phyloP scores from a whole-genome alignment of 2,888 invertebrate species.

The Oasisia sp. region DNA sequence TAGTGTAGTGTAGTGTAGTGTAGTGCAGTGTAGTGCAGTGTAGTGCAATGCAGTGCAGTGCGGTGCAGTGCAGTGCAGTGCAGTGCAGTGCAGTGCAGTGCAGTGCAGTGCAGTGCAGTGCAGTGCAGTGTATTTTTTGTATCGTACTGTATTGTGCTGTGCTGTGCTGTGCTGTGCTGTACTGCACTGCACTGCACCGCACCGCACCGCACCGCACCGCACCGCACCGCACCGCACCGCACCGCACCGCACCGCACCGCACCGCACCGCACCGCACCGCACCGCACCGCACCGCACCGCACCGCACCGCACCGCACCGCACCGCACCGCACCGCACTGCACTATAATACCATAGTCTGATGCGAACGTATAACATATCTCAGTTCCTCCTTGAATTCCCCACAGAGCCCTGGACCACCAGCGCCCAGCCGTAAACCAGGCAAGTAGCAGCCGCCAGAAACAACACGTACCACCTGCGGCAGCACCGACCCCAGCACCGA shows the following conservation, averaged over 20 bases:
- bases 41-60: slow-evolving; percentile 33
- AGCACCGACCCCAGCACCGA: slow-evolving; percentile 24
- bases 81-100: slow-evolving; percentile 32
- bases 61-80: slow-evolving; percentile 29
- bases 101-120: slow-evolving; percentile 35
- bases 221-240: no score
- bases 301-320: no score
- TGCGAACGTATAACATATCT: neutral
- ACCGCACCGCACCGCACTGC: no score
- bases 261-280: no score
- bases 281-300: no score
- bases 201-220: no score
- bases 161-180: slow-evolving; percentile 24
- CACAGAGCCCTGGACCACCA: neutral
- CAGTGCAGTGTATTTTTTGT: no score
- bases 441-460: neutral
- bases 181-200: slow-evolving; percentile 27
- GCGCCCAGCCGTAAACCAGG: neutral
- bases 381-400: neutral
- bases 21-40: neutral
- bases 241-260: no score
- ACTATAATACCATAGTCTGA: neutral
- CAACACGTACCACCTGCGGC: neutral
- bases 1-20: slow-evolving; percentile 13
- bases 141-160: slow-evolving; percentile 32